phyloP scores from a whole-genome alignment of 2,113 vertebrate species.

The Morone chrysops region DNA sequence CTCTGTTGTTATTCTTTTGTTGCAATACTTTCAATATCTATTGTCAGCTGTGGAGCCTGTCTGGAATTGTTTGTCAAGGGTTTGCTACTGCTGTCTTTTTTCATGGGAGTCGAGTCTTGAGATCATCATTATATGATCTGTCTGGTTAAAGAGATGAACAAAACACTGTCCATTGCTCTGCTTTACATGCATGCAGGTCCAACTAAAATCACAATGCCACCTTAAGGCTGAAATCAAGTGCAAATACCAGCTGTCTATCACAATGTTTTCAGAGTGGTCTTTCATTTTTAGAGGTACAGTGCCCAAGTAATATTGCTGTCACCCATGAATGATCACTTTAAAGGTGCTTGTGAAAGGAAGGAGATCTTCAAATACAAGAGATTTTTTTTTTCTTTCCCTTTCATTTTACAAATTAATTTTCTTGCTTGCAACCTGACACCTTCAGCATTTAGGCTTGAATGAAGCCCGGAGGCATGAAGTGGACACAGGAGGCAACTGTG shows the following conservation, averaged over 20 bases:
- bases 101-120: neutral
- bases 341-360: constrained; percentile 32
- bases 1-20: neutral
- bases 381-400: neutral
- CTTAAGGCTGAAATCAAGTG: neutral
- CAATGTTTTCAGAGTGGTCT: constrained; percentile 10
- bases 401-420: constrained; percentile 31
- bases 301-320: constrained; percentile 24
- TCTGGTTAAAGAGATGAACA: neutral
- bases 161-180: neutral
- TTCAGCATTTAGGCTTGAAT: neutral
- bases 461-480: constrained; percentile 5
- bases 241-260: neutral
- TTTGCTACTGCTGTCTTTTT: neutral
- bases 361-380: neutral
- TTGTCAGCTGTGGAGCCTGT: neutral
- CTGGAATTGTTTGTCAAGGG: neutral
- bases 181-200: neutral
- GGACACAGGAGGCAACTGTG: neutral
- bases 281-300: constrained; percentile 18
- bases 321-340: constrained; percentile 35
- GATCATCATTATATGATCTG: neutral
- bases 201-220: neutral
- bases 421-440: constrained; percentile 5
- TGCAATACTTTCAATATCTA: neutral